phyloP scores from a whole-genome alignment of 2,888 invertebrate genomes.

The Steinernema hermaphroditum region DNA sequence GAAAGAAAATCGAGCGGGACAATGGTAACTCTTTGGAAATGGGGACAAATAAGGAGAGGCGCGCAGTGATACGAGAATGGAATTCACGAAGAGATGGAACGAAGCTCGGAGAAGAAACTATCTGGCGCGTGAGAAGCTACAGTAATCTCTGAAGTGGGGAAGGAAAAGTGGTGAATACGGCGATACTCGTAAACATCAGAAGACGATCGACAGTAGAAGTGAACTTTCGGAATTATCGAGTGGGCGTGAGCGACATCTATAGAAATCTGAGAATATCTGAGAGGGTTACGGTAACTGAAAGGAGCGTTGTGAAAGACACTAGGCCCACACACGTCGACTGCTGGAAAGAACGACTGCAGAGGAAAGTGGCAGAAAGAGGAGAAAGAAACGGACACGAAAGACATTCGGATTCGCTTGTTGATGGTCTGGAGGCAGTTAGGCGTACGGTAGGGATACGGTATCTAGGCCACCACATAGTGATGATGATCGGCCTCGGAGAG shows the following conservation, averaged over 20 bases:
- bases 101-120: background rate
- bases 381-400: constrained; percentile 23
- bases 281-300: background rate
- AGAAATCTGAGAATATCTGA: constrained; percentile 23
- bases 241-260: constrained; percentile 11
- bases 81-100: background rate
- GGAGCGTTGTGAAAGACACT: constrained; percentile 15
- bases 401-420: constrained; percentile 12
- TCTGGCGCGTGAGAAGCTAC: background rate
- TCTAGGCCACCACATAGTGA: constrained; percentile 25
- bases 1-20: constrained; percentile 10
- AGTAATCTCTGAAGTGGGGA: background rate
- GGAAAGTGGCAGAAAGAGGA: constrained; percentile 26
- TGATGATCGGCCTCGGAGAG: constrained; percentile 19
- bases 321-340: background rate
- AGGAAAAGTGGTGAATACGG: constrained; percentile 5
- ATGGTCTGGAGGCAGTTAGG: constrained; percentile 24
- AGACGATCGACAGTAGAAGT: background rate
- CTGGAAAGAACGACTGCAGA: background rate
- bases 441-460: constrained; percentile 11
- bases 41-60: background rate
- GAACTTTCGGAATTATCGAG: background rate
- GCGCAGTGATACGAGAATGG: constrained; percentile 14
- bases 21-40: background rate
- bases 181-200: constrained; percentile 17